These are phyloP conservation scores for Asteroscopus sphinx DNA, from an alignment of 2,888 invertebrate genomes.

Conservation along the genomic window DNA sequence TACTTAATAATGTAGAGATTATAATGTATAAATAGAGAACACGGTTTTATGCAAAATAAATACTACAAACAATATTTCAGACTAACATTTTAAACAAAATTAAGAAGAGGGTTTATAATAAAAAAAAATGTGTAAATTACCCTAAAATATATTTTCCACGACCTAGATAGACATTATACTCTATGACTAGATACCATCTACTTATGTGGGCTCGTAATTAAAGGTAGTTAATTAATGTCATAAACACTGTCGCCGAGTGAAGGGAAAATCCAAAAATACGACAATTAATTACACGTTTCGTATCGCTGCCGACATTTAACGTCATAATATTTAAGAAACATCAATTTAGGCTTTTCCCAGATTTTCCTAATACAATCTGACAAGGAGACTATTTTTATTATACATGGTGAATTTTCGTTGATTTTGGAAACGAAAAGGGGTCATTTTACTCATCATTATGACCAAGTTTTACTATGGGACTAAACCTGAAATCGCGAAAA, in stretches of 20 bases:
- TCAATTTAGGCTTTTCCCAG: constrained; percentile 8
- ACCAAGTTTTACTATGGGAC: no score
- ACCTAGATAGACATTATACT: constrained; percentile 35
- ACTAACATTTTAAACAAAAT: constrained; percentile 6
- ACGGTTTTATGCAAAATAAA: constrained; percentile 8
- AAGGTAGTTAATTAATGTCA: constrained; percentile 28
- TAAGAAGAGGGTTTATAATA: constrained; percentile 8
- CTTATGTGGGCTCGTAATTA: constrained; percentile 32
- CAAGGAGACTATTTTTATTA: constrained; percentile 2
- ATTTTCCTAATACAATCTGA: constrained; percentile 2
- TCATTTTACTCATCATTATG: no score
- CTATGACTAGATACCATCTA: constrained; percentile 53
- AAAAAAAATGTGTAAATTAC: constrained; percentile 12
- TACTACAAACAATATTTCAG: constrained; percentile 11
- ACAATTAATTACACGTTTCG: constrained; percentile 13
- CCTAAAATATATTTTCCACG: constrained; percentile 39
- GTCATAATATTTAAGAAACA: constrained; percentile 5
- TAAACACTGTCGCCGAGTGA: constrained; percentile 38
- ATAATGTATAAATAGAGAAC: constrained; percentile 21
- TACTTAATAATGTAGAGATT: constrained; percentile 36
- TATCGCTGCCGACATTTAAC: constrained; percentile 10
- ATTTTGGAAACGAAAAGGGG: no score
- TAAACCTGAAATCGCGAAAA: no score
- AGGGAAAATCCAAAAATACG: constrained; percentile 20
- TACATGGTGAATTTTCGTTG: no score